These are phyloP conservation scores for Drosophila fulvimacula DNA, from an alignment of 2,888 invertebrate genomes.

Conservation along the genomic window DNA sequence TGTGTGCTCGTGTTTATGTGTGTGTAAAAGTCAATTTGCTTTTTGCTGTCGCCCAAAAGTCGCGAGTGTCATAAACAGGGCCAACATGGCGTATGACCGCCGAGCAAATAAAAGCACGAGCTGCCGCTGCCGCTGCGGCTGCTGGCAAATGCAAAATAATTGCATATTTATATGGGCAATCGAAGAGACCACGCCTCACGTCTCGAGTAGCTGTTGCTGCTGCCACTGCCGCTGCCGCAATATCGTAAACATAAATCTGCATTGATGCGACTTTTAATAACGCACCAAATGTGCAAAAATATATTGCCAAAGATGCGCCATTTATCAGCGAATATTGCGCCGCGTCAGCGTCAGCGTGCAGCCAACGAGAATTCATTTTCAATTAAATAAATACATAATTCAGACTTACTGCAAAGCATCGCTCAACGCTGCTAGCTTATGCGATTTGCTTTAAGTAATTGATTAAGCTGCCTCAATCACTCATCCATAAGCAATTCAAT, in stretches of 20 bases:
- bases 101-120: slow-evolving; percentile 62
- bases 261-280: slow-evolving; percentile 52
- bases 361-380: slow-evolving; percentile 37
- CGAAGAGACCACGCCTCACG: slow-evolving; percentile 21
- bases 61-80: slow-evolving; percentile 75
- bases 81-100: slow-evolving; percentile 52
- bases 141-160: slow-evolving; percentile 74
- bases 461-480: background rate
- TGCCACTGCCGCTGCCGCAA: slow-evolving; percentile 13
- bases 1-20: background rate
- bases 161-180: slow-evolving; percentile 70
- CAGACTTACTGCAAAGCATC: slow-evolving; percentile 1
- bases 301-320: slow-evolving; percentile 15
- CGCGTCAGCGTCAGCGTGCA: slow-evolving; percentile 29
- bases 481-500: background rate
- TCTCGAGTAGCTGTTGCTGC: background rate
- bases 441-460: background rate
- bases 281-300: slow-evolving; percentile 56
- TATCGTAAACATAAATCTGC: slow-evolving; percentile 51
- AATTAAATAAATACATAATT: slow-evolving; percentile 37
- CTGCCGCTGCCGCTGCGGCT: background rate
- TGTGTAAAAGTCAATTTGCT: slow-evolving; percentile 71
- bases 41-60: slow-evolving; percentile 63
- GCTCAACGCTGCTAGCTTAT: background rate
- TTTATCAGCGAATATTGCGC: slow-evolving; percentile 5